A percentile compares a stretch with the other conserved stretches of the same genome.
Evolutionary conservation across 92 coral and sea anemone species (phyloP).

Genomic region (Porites cylindrica): DNA sequence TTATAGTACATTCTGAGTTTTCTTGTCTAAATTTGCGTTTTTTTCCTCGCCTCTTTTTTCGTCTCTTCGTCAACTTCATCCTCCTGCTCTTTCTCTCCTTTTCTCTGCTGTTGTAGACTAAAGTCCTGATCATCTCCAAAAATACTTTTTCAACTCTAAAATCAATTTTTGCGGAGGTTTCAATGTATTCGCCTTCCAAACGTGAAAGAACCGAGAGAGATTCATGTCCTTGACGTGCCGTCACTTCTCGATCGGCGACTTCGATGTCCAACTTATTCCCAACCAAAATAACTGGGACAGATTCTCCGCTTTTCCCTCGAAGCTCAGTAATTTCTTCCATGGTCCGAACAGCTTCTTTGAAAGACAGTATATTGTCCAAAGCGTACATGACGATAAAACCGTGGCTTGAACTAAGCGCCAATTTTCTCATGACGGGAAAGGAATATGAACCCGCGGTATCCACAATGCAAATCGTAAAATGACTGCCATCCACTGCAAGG

Average conservation of each 20-base stretch:
- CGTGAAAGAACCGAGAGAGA: constrained; percentile 52
- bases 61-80: constrained; percentile 1
- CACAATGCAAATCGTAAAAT: constrained; percentile 65
- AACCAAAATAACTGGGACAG: constrained; percentile 62
- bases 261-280: constrained; percentile 82
- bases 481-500: constrained; percentile 64
- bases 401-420: constrained; percentile 76
- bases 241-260: constrained; percentile 51
- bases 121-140: constrained; percentile 29
- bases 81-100: constrained; percentile 13
- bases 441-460: constrained; percentile 85
- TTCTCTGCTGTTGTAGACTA: constrained; percentile 22
- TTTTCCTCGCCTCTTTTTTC: constrained; percentile 3
- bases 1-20: neutral
- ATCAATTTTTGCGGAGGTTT: constrained; percentile 70
- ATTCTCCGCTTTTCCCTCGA: constrained; percentile 11
- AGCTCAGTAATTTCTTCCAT: constrained; percentile 65
- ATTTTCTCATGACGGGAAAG: constrained; percentile 83
- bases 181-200: constrained; percentile 79
- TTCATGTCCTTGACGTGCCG: constrained; percentile 53
- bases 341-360: constrained; percentile 65
- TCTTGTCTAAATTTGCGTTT: neutral
- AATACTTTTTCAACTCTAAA: constrained; percentile 69
- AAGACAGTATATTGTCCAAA: constrained; percentile 70
- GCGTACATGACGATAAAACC: constrained; percentile 83